Conservation (phyloP, 2,113 vertebrate genomes). For the Nothoprocta pentlandii region DNA sequence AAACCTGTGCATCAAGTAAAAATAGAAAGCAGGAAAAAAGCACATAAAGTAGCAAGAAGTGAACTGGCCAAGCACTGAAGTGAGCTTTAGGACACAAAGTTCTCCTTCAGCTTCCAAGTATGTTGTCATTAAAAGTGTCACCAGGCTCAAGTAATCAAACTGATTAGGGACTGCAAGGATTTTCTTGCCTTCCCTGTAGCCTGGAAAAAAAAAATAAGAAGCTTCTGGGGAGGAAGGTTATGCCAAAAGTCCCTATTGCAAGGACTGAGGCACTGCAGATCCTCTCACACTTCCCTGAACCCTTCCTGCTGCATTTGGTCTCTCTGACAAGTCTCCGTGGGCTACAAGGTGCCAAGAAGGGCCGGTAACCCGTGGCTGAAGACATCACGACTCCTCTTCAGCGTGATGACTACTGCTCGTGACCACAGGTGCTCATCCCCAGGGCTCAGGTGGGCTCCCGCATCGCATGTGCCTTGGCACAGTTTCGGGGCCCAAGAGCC, state of each 20-base stretch:
- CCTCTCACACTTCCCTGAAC: background rate
- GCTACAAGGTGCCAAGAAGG: background rate
- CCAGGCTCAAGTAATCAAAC: background rate
- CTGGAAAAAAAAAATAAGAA: background rate
- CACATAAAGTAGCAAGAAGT: background rate
- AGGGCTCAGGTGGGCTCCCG: accelerated
- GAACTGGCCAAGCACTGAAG: background rate
- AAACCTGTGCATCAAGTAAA: constrained; percentile 27
- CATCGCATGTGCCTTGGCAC: background rate
- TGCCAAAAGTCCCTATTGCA: background rate
- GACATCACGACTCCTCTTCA: background rate
- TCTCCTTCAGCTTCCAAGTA: background rate
- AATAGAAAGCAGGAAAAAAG: background rate
- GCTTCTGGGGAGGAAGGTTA: accelerated
- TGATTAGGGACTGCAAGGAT: background rate
- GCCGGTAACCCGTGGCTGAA: background rate
- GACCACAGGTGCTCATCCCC: background rate
- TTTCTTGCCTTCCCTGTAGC: background rate
- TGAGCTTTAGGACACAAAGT: background rate
- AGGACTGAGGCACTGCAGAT: background rate
- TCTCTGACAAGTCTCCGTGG: background rate
- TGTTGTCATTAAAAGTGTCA: background rate
- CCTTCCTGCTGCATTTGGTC: background rate
- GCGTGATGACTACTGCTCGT: accelerated
- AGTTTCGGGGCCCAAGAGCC: background rate